phyloP scores from a whole-genome alignment of 1,140 invertebrate genomes.

The Tachypleus tridentatus region DNA sequence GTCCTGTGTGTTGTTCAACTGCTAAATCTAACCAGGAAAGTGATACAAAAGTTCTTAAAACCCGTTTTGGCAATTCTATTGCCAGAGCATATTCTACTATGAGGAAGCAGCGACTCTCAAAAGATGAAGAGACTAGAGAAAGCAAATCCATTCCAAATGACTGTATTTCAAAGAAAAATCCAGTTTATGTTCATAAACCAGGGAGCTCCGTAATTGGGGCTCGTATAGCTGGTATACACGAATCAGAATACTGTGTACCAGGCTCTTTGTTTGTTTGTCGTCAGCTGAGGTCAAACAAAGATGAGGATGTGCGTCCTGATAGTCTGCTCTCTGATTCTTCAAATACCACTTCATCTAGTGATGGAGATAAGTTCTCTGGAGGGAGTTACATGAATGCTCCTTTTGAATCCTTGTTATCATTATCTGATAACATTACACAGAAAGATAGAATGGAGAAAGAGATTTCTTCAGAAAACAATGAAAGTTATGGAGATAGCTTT shows the following conservation, averaged over 20 bases:
- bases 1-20: too few relatives aligned
- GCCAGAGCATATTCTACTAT: conserved; percentile 33
- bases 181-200: too few relatives aligned
- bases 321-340: conserved; percentile 44
- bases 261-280: conserved; percentile 38
- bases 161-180: too few relatives aligned
- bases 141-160: too few relatives aligned
- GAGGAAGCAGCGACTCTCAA: conserved; percentile 31
- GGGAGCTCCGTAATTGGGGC: conserved; percentile 65
- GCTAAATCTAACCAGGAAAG: too few relatives aligned
- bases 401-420: conserved; percentile 10
- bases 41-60: too few relatives aligned
- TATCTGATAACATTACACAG: conserved; percentile 26
- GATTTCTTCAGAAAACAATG: conserved; percentile 27
- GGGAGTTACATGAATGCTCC: not conserved
- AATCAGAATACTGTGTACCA: conserved; percentile 69
- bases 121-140: too few relatives aligned
- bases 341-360: conserved; percentile 42
- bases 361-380: conserved; percentile 34
- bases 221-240: conserved; percentile 48
- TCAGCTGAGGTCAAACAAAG: conserved; percentile 22
- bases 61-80: conserved; percentile 19
- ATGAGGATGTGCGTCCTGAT: conserved; percentile 33
- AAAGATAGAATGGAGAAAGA: conserved; percentile 18
- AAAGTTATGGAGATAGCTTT: conserved; percentile 46